phyloP scores from a whole-genome alignment of 2,113 vertebrate species.

The Caloenas nicobarica region DNA sequence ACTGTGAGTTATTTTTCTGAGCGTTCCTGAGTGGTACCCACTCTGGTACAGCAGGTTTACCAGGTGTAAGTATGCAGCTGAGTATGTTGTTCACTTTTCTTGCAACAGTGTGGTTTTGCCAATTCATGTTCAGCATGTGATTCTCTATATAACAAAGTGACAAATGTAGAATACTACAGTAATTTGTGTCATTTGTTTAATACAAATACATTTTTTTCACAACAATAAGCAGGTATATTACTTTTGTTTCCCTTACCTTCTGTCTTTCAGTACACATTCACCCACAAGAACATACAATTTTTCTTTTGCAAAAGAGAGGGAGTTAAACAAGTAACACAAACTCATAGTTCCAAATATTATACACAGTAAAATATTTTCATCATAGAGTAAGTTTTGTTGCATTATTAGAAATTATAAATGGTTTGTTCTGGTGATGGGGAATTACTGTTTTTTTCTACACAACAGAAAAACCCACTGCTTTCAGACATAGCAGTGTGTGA shows the following conservation, averaged over 20 bases:
- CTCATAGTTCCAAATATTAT: slow-evolving; percentile 58
- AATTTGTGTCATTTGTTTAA: slow-evolving; percentile 74
- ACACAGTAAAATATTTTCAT: slow-evolving; percentile 71
- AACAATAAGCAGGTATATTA: slow-evolving; percentile 74
- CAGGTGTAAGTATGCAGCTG: neutral
- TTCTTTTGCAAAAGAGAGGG: slow-evolving; percentile 75
- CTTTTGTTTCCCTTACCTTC: slow-evolving; percentile 65
- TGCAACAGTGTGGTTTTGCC: neutral
- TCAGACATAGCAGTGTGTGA: slow-evolving; percentile 36
- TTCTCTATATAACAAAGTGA: neutral
- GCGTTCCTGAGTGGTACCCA: neutral
- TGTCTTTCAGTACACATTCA: slow-evolving; percentile 69
- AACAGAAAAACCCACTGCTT: slow-evolving; percentile 52
- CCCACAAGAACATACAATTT: slow-evolving; percentile 74
- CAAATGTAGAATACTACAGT: slow-evolving; percentile 14
- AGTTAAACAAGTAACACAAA: slow-evolving; percentile 75
- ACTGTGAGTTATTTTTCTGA: neutral
- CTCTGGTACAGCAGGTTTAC: neutral
- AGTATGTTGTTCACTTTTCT: neutral
- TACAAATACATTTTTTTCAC: slow-evolving; percentile 80
- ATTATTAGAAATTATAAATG: slow-evolving; percentile 40
- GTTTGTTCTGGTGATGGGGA: slow-evolving; percentile 29
- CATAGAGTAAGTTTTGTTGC: slow-evolving; percentile 32
- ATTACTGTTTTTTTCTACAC: neutral
- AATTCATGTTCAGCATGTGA: neutral